Evolutionary conservation across 2,888 invertebrate genomes (phyloP).

Genomic region (Troides helena): DNA sequence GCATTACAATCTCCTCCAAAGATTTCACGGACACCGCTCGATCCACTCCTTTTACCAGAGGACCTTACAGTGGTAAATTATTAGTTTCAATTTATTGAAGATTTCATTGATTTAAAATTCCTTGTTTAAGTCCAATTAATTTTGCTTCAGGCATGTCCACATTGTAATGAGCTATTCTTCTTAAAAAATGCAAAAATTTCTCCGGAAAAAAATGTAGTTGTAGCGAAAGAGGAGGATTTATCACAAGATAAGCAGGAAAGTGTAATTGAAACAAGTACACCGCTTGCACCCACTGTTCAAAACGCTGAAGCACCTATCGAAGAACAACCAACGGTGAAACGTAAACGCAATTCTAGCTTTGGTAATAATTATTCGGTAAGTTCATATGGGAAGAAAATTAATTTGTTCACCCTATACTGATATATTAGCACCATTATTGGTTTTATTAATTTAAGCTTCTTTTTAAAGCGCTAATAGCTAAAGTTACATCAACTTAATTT

Average conservation of each 20-base stretch:
- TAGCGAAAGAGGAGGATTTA: background rate
- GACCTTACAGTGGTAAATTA: constrained; percentile 1
- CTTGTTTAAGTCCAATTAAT: background rate
- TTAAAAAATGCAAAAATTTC: background rate
- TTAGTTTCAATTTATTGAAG: background rate
- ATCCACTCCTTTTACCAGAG: background rate
- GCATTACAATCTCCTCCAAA: background rate
- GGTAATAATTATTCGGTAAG: constrained; percentile 4
- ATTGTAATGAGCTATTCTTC: background rate
- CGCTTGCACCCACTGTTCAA: background rate
- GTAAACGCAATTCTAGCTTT: constrained; percentile 4
- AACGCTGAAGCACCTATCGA: background rate
- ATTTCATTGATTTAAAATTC: background rate
- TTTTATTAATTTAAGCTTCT: no score
- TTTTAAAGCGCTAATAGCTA: no score
- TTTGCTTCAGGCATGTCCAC: background rate
- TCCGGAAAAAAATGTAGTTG: background rate
- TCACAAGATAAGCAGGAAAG: background rate
- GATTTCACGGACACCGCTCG: background rate
- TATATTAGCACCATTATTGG: no score
- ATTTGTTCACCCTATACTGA: no score
- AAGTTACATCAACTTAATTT: no score
- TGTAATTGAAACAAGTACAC: background rate
- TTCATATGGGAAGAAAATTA: background rate
- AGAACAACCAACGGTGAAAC: background rate